Percentiles rank a stretch among this genome's conserved stretches.
These are phyloP conservation scores for Caenorhabditis wallacei DNA, from an alignment of 2,888 invertebrate species.

Conservation along the genomic window DNA sequence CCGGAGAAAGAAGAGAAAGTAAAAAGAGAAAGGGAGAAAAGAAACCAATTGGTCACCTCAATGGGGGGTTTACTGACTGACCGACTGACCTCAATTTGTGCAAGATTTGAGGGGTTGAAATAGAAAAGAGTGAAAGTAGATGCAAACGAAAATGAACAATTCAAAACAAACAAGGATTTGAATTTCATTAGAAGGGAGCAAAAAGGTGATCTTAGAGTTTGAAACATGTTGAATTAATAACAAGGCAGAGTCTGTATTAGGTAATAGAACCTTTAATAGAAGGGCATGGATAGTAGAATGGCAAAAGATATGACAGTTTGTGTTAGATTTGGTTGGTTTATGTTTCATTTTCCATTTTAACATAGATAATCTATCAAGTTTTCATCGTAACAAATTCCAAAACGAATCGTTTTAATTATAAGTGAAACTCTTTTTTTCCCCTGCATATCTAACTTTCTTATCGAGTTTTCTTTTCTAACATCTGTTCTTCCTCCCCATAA, in stretches of 20 bases:
- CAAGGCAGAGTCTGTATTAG: too few species aligned
- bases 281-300: too few species aligned
- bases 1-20: conserved; percentile 37
- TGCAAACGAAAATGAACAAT: conserved; percentile 49
- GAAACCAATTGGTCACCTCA: conserved; percentile 47
- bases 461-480: conserved; percentile 15
- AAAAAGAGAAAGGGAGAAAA: not conserved
- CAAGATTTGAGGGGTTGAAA: conserved; percentile 6
- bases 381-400: not conserved
- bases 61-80: conserved; percentile 57
- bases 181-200: not conserved
- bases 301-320: not conserved
- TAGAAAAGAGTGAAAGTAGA: conserved; percentile 7
- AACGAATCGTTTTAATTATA: too few species aligned
- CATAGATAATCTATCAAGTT: not conserved
- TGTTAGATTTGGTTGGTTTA: conserved; percentile 16
- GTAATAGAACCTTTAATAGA: too few species aligned
- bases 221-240: too few species aligned
- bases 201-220: conserved; percentile 5
- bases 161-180: conserved; percentile 41
- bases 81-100: conserved; percentile 67
- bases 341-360: not conserved
- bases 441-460: conserved; percentile 33
- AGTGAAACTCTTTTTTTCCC: too few species aligned
- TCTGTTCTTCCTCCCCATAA: not conserved